These are phyloP conservation scores for Paratilapia polleni DNA, from an alignment of 2,113 vertebrate species.

Conservation along the genomic window DNA sequence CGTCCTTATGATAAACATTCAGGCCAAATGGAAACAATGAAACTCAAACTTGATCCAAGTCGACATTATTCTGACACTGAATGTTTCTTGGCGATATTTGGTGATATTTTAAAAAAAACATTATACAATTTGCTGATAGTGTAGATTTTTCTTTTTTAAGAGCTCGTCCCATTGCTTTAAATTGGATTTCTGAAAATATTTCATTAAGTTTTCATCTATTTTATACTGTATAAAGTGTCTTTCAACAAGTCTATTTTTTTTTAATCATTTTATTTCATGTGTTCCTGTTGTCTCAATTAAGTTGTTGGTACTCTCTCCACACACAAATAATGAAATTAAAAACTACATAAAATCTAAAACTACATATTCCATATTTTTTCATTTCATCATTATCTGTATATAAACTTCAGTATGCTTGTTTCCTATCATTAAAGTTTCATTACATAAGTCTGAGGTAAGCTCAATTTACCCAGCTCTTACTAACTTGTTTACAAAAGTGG, in stretches of 20 bases:
- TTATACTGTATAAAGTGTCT: background rate
- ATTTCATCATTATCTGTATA: background rate
- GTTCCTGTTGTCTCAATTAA: background rate
- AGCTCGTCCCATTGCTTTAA: background rate
- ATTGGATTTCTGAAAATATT: background rate
- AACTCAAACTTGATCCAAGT: constrained; percentile 11
- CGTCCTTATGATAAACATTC: constrained; percentile 15
- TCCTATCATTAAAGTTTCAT: background rate
- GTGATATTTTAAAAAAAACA: background rate
- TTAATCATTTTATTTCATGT: background rate
- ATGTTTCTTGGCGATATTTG: background rate
- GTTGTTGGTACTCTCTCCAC: too few species aligned
- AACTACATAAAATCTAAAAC: too few species aligned
- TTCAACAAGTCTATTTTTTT: background rate
- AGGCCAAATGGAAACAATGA: constrained; percentile 32
- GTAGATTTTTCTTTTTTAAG: background rate
- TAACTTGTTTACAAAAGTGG: background rate
- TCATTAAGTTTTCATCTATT: background rate
- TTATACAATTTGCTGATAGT: background rate
- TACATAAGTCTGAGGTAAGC: background rate
- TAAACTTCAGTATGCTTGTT: background rate
- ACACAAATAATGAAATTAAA: too few species aligned
- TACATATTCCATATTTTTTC: too few species aligned
- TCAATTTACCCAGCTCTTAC: background rate
- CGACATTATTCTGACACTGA: background rate